Conservation (phyloP, 2,888 invertebrate species). For the Iphiclides podalirius region DNA sequence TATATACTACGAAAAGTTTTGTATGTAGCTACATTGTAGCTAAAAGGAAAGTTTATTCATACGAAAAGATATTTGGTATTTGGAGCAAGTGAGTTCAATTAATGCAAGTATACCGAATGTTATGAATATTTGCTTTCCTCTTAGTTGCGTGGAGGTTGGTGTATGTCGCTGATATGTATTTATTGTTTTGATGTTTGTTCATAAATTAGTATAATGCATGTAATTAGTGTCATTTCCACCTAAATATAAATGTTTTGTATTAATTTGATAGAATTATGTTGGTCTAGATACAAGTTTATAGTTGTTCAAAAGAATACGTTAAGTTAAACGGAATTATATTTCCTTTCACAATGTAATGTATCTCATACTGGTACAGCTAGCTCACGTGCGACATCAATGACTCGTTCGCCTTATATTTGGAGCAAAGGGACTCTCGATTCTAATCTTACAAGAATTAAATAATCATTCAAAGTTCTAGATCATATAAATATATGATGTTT, state of each 20-base stretch:
- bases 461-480: conserved; percentile 75
- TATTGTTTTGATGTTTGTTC: conserved; percentile 52
- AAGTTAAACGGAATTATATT: conserved; percentile 36
- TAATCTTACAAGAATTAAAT: conserved; percentile 41
- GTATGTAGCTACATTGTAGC: conserved; percentile 13
- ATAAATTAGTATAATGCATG: conserved; percentile 65
- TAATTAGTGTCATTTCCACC: conserved; percentile 67
- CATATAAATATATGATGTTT: conserved; percentile 74
- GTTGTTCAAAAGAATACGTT: conserved; percentile 35
- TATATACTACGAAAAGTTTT: conserved; percentile 18
- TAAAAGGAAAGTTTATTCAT: conserved; percentile 14
- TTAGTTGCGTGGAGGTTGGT: conserved; percentile 31
- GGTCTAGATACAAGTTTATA: conserved; percentile 45
- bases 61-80: neutral
- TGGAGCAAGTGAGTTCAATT: neutral
- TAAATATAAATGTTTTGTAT: conserved; percentile 59
- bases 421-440: conserved; percentile 39
- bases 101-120: neutral
- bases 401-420: conserved; percentile 32
- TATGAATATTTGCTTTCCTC: conserved; percentile 7
- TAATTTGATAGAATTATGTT: conserved; percentile 57
- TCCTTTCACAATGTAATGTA: conserved; percentile 25
- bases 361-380: conserved; percentile 43
- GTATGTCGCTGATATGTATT: conserved; percentile 38
- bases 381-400: conserved; percentile 31